phyloP scores from a whole-genome alignment of 2,797 vertebrate genomes.

The Nyctibius grandis region DNA sequence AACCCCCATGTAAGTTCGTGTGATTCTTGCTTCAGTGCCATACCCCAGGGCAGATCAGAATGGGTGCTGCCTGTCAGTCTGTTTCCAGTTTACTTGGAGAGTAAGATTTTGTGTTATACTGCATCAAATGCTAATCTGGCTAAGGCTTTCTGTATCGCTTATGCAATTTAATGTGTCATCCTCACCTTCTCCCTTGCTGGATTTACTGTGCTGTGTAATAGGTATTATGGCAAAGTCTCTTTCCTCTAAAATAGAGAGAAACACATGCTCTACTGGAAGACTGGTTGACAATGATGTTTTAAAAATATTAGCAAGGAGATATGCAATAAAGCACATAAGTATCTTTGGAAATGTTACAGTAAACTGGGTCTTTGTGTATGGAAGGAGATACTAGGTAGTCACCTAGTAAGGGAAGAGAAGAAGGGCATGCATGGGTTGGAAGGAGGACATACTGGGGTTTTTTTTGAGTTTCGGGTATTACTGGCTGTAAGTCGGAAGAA shows the following conservation, averaged over 20 bases:
- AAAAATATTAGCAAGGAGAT: background rate
- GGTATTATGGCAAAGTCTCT: background rate
- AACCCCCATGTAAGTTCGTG: background rate
- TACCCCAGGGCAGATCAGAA: background rate
- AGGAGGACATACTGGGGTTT: fast-evolving
- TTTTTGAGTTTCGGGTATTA: background rate
- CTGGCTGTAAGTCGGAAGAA: background rate
- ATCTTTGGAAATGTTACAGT: background rate
- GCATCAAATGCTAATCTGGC: background rate
- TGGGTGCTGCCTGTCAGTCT: background rate
- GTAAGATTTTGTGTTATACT: background rate
- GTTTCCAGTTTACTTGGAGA: background rate
- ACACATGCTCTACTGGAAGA: background rate
- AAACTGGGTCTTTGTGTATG: background rate
- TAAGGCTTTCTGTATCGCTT: background rate
- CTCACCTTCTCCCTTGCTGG: background rate
- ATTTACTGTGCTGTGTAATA: background rate
- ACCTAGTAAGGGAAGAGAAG: background rate
- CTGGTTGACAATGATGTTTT: background rate
- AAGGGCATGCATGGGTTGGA: background rate
- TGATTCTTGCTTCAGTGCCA: background rate
- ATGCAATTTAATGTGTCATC: background rate
- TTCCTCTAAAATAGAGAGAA: background rate
- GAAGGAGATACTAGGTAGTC: background rate
- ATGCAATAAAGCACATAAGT: background rate